phyloP scores from a whole-genome alignment of 2,888 invertebrate species.

The Melikaiella ostensackeni region DNA sequence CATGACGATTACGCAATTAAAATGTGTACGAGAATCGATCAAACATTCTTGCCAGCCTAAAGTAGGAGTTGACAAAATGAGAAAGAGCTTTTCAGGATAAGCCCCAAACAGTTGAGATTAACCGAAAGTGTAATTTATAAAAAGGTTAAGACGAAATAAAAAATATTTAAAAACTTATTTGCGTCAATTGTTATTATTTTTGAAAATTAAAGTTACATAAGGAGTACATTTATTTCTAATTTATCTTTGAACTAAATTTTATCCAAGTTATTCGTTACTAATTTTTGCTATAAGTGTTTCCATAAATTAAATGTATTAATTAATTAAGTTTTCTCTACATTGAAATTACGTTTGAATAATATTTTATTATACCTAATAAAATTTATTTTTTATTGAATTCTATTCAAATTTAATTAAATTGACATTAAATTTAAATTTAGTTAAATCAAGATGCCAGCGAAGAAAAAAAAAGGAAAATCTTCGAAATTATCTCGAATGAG shows the following conservation, averaged over 20 bases:
- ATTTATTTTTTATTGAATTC: too few relatives aligned
- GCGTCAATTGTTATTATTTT: background rate
- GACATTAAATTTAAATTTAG: background rate
- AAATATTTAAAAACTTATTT: background rate
- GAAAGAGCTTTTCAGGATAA: slow-evolving; percentile 7
- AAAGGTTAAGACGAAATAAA: slow-evolving; percentile 3
- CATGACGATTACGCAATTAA: slow-evolving; percentile 13
- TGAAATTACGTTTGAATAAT: too few relatives aligned
- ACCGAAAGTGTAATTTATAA: slow-evolving; percentile 27
- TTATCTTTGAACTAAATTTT: too few relatives aligned
- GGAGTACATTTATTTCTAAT: background rate
- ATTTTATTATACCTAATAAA: too few relatives aligned
- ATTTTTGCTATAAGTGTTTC: too few relatives aligned
- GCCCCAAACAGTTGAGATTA: background rate
- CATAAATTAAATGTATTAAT: too few relatives aligned
- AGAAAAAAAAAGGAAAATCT: slow-evolving; percentile 85
- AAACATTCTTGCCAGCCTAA: slow-evolving; percentile 36
- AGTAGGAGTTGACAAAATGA: background rate
- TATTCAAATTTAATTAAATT: background rate
- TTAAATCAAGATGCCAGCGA: slow-evolving; percentile 71
- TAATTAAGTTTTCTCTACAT: too few relatives aligned
- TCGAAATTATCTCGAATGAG: slow-evolving; percentile 90
- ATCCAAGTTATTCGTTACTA: too few relatives aligned
- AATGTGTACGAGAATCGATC: slow-evolving; percentile 14
- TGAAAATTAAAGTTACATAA: background rate